Percentiles rank a stretch among this genome's conserved stretches.
Conservation (phyloP, 1,140 invertebrate genomes). For the Gryllus bimaculatus region DNA sequence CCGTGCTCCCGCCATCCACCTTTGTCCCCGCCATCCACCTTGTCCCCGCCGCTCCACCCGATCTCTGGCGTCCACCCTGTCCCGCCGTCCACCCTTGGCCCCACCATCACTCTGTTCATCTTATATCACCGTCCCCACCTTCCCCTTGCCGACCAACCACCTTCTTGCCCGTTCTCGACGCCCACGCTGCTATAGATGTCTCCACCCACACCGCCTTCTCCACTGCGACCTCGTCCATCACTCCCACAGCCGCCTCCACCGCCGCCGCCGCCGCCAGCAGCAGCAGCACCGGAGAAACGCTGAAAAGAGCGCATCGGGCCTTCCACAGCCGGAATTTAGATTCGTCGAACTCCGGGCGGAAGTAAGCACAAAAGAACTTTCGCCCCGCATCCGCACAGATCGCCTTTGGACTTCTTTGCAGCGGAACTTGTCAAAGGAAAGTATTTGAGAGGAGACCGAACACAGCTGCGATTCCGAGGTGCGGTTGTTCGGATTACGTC, state of each 20-base stretch:
- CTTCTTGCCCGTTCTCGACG: too few species aligned
- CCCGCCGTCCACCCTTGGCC: neutral
- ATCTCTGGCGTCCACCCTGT: neutral
- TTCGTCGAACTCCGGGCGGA: neutral
- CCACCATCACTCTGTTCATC: neutral
- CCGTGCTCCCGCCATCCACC: neutral
- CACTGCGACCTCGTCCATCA: too few species aligned
- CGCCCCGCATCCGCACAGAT: neutral
- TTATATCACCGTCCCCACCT: neutral
- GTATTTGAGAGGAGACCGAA: neutral
- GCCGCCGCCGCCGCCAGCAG: neutral
- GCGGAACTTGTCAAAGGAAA: neutral
- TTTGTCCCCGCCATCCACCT: neutral
- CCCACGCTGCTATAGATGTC: too few species aligned
- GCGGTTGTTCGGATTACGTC: too few species aligned
- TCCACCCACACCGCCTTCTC: too few species aligned
- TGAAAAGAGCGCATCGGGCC: neutral
- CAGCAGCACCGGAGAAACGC: neutral
- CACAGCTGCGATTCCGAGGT: neutral
- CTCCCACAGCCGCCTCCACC: too few species aligned
- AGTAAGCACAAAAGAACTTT: conserved; percentile 1
- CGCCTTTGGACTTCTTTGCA: conserved; percentile 3
- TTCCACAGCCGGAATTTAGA: neutral
- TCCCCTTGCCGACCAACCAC: neutral
- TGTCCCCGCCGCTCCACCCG: neutral